Conservation (phyloP, 2,888 invertebrate species). For the Tipula vernalis region DNA sequence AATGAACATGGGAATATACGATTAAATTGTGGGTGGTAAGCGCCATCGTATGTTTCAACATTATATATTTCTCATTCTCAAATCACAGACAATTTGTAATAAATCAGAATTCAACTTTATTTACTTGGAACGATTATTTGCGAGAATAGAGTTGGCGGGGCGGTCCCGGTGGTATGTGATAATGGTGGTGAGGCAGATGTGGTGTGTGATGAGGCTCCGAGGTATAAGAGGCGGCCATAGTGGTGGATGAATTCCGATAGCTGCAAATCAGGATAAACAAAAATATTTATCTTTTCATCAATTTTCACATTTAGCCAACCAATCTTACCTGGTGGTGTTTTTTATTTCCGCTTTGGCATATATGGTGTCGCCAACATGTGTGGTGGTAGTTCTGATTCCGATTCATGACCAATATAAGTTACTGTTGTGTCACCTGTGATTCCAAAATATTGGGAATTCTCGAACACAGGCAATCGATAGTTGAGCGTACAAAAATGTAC, state of each 20-base stretch:
- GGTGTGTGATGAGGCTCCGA: background rate
- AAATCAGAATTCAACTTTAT: no score
- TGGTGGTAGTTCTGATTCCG: background rate
- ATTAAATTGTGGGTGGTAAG: no score
- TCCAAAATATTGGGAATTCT: background rate
- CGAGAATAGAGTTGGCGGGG: no score
- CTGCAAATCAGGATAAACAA: background rate
- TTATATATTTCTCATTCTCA: no score
- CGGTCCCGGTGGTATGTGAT: background rate
- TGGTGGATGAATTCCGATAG: background rate
- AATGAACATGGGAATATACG: no score
- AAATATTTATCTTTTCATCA: background rate
- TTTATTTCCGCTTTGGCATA: background rate
- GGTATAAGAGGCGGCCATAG: background rate
- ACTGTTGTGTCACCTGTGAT: background rate
- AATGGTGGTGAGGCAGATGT: background rate
- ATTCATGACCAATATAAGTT: background rate
- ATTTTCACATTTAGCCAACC: background rate
- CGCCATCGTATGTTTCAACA: no score
- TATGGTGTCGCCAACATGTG: background rate
- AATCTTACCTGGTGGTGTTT: background rate
- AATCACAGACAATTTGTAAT: no score
- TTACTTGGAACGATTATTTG: no score
- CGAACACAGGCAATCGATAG: slow-evolving; percentile 50
- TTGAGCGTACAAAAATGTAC: slow-evolving; percentile 64